Base-by-base conservation (phyloP, 2,888 invertebrate genomes). In the Apamea sordens region DNA sequence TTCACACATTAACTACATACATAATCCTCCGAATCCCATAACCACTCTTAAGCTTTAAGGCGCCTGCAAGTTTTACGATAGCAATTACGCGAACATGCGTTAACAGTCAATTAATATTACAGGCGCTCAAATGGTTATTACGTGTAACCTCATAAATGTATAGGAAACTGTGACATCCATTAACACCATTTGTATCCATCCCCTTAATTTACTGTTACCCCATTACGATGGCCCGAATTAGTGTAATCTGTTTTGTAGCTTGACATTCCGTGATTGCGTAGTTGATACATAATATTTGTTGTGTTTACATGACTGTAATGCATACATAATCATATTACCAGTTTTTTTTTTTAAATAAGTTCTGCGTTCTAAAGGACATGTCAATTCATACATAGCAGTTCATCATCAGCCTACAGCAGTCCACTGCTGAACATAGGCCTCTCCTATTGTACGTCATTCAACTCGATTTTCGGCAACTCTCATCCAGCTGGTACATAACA, bases 181-280 rank as follows among this genome's bases (percentile, higher is more conserved):
- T 88, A 82, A 76, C 85, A 84, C 79, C 78, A 85, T 86, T 88
- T 79, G 75, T 74, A 77, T 59, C 80, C 67, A 85, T 84, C 78
- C 82, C 81, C 82, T 71, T 82, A 86, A 88, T 86, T 80, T 77
- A 63, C 67, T 90, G 86, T 85, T 83, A 80, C 87, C 84, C 80
- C 73, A 68, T 65, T 87, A 87, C 81, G 71, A 70, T 89, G 81
- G 68, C 90, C 90, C 56, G 36, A 86, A 90, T 90, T 83, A 80
- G 76, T 76, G 78, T 88, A 84, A 90, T 86, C 41, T 80, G 71
- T 88, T 89, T 86, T 84, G 76, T 76, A 68, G 75, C 53, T 76
- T 79, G 84, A 73, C 65, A 71, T 71, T 32, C 11, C 7, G 53
- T 86, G 73, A 83, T 83, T 76, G 65, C 75, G 59, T 64, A 13